Evolutionary conservation across 2,113 vertebrate genomes (phyloP), one percentile per base, ranked within the genome.

Genomic region (Prunella fulvescens): DNA sequence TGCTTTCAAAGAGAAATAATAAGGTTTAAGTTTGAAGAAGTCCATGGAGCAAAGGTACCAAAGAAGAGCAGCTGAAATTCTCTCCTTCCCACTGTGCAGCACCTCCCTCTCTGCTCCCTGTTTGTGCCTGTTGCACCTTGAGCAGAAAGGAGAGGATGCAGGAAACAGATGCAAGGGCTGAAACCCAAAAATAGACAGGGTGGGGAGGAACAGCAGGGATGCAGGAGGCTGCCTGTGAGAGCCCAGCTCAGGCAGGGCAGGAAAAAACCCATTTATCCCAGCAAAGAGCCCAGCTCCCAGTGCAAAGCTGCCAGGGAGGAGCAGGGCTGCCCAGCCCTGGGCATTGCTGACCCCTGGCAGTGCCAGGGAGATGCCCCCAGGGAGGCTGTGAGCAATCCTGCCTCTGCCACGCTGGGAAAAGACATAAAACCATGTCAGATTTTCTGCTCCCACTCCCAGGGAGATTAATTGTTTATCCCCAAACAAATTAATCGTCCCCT

Each of bases 391-490:
- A 82, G 71, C 90, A 54, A 5, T 44, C 70, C 85, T 78, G 71
- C 33, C 78, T 70, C 84, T 9, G 28, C 67, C 39, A 2, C 0
- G 1, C 76, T 62, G 72, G 65, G 37, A 64, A 70, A 48, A 78
- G 65, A 57, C 88, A 81, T 74, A 64, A 94, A 96, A 86, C 86
- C 48, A 0, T 37, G 69, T 93, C 88, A 77, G 83, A 78, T 96
- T 81, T 93, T 96, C 90, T 95, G 95, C 81, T 96, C 86, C 93
- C 90, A 90, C 94, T 96, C 96, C 92, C 88, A 45, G 80, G 80
- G 95, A 97, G 93, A 96, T 94, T 80, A 95, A 95, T 96, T 95
- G 95, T 96, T 96, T 96, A 96, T 96, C 93, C 94, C 95, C 76
- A 93, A 96, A 94, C 88, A 96, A 96, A 96, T 97, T 78, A 97